Base-by-base conservation (phyloP, 2,113 vertebrate species). In the Erythrocercus mccallii region DNA sequence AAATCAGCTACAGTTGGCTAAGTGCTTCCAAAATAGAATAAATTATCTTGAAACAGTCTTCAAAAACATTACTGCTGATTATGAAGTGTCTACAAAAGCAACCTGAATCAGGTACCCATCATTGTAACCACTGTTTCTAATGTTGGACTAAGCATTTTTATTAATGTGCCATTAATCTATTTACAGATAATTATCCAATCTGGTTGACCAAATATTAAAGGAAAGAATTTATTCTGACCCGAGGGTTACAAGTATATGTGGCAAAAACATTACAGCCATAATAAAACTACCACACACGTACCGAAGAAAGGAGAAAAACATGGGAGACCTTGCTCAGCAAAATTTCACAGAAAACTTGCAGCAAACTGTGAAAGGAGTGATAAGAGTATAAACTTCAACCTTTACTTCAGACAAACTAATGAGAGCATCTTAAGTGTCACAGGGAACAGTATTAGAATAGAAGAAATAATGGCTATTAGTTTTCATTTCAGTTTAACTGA, bases 1-100 rank as follows among this genome's bases (percentile, higher is more conserved):
- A 31, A 80, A 66, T 84, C 57, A 93, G 30, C 6, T 66, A 38
- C n/a, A 92, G 45, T 56, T 25, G 78, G n/a, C 37, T 86, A 88
- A 92, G 15, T 86, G 54, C 73, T 93, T 95, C 68, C 42, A 85
- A 95, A 97, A 88, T 33, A 91, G 64, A 94, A 84, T 30, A 66
- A 58, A 51, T 94, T 83, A 38, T 68, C 50, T 87, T 77, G 42
- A 24, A 73, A 48, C 19, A 62, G 53, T 66, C 38, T 65, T 74
- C 24, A 70, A 83, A 96, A 92, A 92, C 60, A 70, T 86, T 91
- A 86, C n/a, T 90, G 61, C 33, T 85, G 54, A 94, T 57, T 85
- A 38, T 48, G 71, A 64, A 84, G 87, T 5, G 45, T 45, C 47
- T 35, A 73, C 18, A 93, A 79, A 40, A 90, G 50, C 53, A 88